Evolutionary conservation across 2,888 invertebrate species (phyloP).

Genomic region (Lingula anatina): DNA sequence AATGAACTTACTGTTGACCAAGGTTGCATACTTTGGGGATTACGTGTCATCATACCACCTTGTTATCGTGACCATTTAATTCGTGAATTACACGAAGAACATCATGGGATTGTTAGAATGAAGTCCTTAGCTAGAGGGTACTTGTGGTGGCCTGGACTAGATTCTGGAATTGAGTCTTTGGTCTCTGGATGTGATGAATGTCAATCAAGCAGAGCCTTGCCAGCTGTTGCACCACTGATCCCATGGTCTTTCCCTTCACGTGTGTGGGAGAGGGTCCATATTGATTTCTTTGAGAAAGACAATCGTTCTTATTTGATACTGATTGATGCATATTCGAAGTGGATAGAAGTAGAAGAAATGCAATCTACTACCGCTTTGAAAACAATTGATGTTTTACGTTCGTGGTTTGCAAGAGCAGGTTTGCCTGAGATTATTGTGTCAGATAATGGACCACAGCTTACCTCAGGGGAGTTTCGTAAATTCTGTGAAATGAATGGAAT

Average conservation of each 20-base stretch:
- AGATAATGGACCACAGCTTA: background rate
- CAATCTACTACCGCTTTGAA: background rate
- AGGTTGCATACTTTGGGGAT: no score
- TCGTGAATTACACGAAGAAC: no score
- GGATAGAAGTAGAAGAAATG: constrained; percentile 1
- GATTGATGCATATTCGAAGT: background rate
- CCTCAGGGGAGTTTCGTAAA: background rate
- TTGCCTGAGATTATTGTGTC: background rate
- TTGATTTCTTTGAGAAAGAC: background rate
- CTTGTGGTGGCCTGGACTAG: background rate
- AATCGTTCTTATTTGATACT: background rate
- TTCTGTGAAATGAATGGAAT: background rate
- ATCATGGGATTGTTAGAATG: no score
- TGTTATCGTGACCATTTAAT: no score
- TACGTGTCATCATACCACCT: no score
- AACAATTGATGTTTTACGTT: no score
- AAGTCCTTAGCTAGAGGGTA: background rate
- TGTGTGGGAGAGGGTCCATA: background rate
- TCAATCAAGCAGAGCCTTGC: background rate
- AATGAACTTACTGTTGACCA: no score
- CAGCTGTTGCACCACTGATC: background rate
- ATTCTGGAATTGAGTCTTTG: background rate
- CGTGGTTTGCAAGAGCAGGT: background rate
- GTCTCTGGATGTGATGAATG: background rate
- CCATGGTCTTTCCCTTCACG: background rate